Base-by-base conservation (phyloP, 2,797 vertebrate genomes). In the Myripristis murdjan region DNA sequence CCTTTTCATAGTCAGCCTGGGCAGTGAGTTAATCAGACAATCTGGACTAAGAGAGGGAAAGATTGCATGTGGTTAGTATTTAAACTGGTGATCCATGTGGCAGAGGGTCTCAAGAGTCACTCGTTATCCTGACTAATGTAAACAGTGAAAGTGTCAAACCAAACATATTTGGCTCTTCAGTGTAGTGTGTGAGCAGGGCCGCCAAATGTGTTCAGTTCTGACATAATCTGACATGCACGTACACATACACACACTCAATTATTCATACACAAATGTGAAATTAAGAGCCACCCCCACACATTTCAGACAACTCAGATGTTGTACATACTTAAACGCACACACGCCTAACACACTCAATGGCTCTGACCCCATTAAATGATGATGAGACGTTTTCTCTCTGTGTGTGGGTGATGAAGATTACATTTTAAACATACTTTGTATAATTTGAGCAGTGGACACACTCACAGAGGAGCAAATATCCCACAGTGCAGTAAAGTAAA, bases 31-130 rank as follows among this genome's bases (percentile, higher is more conserved):
- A 64, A 66, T 76, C 24, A 61, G 70, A 73, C 57, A 53, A 59
- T 69, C 62, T 5, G 49, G 70, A 73, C 51, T 73, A 64, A 84
- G 64, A 66, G 74, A 73, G 43, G 15, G 22, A 60, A 35, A 33
- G 33, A 85, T 89, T 82, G 85, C 85, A 89, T 85, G 79, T 91
- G 87, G 87, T 90, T 82, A 79, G 65, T 72, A 87, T 90, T 90
- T 85, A 86, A 81, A 75, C 2, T 1, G 46, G 28, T 66, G 76
- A 82, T 85, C 66, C 73, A 63, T 39, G 14, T 65, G 75, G 59
- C 81, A 56, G 46, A 72, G 63, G 64, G 75, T 81, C 75, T 81
- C 70, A 61, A 63, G 75, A 88, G 82, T 81, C 83, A 65, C 62
- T 59, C 63, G 64, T 85, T 86, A 87, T 83, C 64, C 74, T 66